Base-by-base conservation (phyloP, 2,113 vertebrate genomes). In the Lophius piscatorius region DNA sequence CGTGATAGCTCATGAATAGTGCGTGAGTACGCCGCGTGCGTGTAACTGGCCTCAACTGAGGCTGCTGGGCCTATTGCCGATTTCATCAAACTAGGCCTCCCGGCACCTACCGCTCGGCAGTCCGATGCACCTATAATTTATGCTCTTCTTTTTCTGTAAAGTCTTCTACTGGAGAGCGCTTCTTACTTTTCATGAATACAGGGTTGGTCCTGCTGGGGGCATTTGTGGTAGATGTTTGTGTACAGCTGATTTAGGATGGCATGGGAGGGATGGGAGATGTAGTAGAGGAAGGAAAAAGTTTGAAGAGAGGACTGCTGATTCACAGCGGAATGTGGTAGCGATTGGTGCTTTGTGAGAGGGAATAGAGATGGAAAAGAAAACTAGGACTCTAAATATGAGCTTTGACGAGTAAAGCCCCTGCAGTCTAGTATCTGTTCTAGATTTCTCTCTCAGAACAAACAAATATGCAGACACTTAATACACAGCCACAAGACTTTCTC, bases 261-360 rank as follows among this genome's bases (percentile, higher is more conserved):
- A 48, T 36, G 21, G 23, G 20, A 33, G 23, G 41, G 13, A 24
- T 9, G 42, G 11, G 52, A 63, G 62, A 74, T 34, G 41, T 44
- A 58, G 62, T 41, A 69, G 47, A 71, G 62, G 47, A 61, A 48
- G 62, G 41, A 59, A 52, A 3, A 52, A 66, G 76, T 87, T 80
- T 83, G 78, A 85, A 85, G 74, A 81, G 57, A 36, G 33, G 65
- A 59, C 14, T 70, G 70, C 63, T 82, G 74, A 86, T 71, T 78
- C 81, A 85, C 63, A 64, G 47, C 11, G 63, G 61, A 78, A 59
- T 45, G 57, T 42, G 78, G 74, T 58, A 62, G 44, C 49, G 59
- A 78, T 62, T 41, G 64, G 59, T 44, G 57, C 45, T 67, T 55
- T 66, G 64, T 14, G 20, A 56, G 45, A 63, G 54, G 38, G 45